Conservation (phyloP, 2,888 invertebrate genomes). For the Himalopsyche japonica region DNA sequence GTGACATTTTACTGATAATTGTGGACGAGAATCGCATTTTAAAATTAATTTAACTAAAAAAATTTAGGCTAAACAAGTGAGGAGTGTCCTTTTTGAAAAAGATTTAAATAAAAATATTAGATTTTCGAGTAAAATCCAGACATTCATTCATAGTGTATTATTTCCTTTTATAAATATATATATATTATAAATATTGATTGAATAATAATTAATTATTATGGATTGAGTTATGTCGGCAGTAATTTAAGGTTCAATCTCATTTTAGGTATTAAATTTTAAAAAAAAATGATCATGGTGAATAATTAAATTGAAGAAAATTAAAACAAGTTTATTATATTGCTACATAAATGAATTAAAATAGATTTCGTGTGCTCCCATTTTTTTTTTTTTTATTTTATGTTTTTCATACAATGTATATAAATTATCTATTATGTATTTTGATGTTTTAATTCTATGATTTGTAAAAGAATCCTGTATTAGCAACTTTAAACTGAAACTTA, state of each 20-base stretch:
- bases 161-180: not conserved
- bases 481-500: not conserved
- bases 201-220: not conserved
- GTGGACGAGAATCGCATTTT: not conserved
- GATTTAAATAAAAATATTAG: not conserved
- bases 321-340: constrained; percentile 22
- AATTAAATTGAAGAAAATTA: constrained; percentile 13
- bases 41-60: not conserved
- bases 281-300: constrained; percentile 21
- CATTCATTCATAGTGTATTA: not conserved
- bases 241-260: not conserved
- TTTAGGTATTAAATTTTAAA: constrained; percentile 22
- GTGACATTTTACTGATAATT: not conserved
- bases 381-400: not conserved
- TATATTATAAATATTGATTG: constrained; percentile 1
- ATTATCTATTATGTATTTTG: not conserved
- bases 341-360: constrained; percentile 23
- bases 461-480: not conserved
- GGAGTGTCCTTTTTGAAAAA: not conserved
- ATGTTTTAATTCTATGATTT: not conserved
- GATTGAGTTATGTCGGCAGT: not conserved
- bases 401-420: not conserved
- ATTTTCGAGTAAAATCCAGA: not conserved
- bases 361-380: constrained; percentile 26
- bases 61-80: not conserved